Evolutionary conservation across 2,113 vertebrate species (phyloP), one percentile per base, ranked within the genome.

Genomic region (Nerophis lumbriciformis): DNA sequence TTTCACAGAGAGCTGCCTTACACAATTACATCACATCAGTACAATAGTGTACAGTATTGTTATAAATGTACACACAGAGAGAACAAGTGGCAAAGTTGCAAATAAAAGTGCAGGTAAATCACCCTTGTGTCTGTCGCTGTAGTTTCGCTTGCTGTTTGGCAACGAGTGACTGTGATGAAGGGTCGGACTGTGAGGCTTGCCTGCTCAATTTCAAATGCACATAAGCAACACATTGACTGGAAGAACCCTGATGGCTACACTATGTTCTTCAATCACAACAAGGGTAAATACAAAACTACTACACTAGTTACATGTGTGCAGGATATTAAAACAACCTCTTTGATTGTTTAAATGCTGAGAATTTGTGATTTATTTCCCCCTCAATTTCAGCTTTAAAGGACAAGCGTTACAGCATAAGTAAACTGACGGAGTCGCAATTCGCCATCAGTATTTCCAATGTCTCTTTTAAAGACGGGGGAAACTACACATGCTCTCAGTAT

Each of bases 401-500:
- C 63, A 63, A 65, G 14, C 86, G 89, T 51, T 86, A 72, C 76
- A 73, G 63, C 13, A 21, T 91, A 38, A 28, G 39, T 5, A 80
- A 52, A 8, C 74, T 75, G 49, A 84, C 87, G 1, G 0, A 36
- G 5, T 69, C 79, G 1, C 53, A 81, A 47, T 90, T 77, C 78
- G 65, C 67, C 39, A 12, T 91, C 54, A 77, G 63, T 9, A 45
- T 91, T 59, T 81, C 84, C 4, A 36, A 73, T 8, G 62, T 90
- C 42, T 83, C 59, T 11, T 85, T 90, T 37, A 82, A 66, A 36
- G 89, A 92, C 59, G 85, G 79, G 62, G 91, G 91, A 37, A 55
- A 51, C 38, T 91, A 91, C 65, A 88, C 35, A 6, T 92, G 90
- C 75, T 3, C 49, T 48, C 60, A 79, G 8, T 91, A 89, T n/a